Evolutionary conservation across 37 sponge, comb jelly and placozoan genomes (phyloP), one percentile per base, ranked within the genome.

Genomic region (Crambe crambe): DNA sequence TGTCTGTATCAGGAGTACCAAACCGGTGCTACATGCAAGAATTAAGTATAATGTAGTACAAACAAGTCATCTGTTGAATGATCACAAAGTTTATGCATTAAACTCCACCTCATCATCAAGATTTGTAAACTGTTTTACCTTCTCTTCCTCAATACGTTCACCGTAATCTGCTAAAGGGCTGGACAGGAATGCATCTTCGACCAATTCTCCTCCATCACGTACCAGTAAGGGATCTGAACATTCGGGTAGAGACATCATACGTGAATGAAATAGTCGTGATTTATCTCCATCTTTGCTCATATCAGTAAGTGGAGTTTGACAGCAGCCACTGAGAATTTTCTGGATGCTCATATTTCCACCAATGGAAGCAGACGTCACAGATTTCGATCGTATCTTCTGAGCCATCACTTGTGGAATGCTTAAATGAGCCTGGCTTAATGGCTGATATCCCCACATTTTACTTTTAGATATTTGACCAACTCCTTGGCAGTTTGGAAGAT

Each of bases 151-250:
- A 34, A 35, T 35, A 32, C 38, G 5, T 35, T 68, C 69, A 37
- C 30, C 70, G 47, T 25, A 42, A 22, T 67, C 57, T 30, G 74
- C 26, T 29, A 72, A 29, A 9, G 39, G 39, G 38, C 68, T 68
- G 54, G 83, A 65, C 22, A 83, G 56, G 27, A 83, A 83, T 34
- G 83, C 75, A 65, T 83, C 83, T 65, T 83, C 83, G 6, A 75
- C 75, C 8, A 75, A 37, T 35, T 74, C 75, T 21, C 47, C 68
- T 61, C 44, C 29, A 36, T 76, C 42, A 42, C 2, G 27, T 22
- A 26, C 17, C 5, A 60, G 27, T 6, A 26, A 60, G 17, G 23
- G 17, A 20, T 60, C 61, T n/a, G 61, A 9, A 20, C 5, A 25
- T 26, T 60, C 22, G 5, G 77, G 65, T 2, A 62, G 25, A n/a